Conservation (phyloP, 2,888 invertebrate species). For the Pyrochroa serraticornis region DNA sequence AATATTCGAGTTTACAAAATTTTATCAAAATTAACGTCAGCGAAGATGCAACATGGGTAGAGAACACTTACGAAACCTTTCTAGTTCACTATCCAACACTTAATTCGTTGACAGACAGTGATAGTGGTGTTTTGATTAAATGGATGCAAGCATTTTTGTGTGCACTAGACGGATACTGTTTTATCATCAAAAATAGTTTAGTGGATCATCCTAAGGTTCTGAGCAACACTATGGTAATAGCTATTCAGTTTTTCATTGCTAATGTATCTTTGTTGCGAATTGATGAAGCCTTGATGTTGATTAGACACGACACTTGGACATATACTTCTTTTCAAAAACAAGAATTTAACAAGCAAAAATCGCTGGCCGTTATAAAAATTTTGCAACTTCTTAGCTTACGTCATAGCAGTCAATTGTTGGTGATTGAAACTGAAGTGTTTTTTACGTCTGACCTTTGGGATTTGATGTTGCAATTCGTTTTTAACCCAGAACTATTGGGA, state of each 20-base stretch:
- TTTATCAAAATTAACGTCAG: constrained; percentile 45
- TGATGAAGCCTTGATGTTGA: constrained; percentile 32
- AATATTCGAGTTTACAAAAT: constrained; percentile 40
- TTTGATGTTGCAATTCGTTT: constrained; percentile 39
- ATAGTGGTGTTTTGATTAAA: constrained; percentile 41
- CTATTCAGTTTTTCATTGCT: constrained; percentile 42
- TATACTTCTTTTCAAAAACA: constrained; percentile 40
- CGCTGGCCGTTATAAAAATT: constrained; percentile 2
- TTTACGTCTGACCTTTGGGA: constrained; percentile 38
- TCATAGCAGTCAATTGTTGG: constrained; percentile 14
- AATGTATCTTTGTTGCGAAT: constrained; percentile 30
- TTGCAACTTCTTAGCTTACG: constrained; percentile 12
- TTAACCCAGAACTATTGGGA: constrained; percentile 37
- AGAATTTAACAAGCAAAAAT: constrained; percentile 26
- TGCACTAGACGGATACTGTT: constrained; percentile 55
- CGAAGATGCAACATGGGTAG: constrained; percentile 36
- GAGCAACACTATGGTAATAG: constrained; percentile 27
- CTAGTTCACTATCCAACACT: constrained; percentile 42
- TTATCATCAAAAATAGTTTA: constrained; percentile 41
- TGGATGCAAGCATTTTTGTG: constrained; percentile 56
- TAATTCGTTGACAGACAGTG: constrained; percentile 40
- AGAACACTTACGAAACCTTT: constrained; percentile 46
- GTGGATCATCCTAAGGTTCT: constrained; percentile 1
- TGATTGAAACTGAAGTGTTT: constrained; percentile 17
- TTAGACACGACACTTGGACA: constrained; percentile 29